phyloP scores from a whole-genome alignment of 2,113 vertebrate species.

The Garra rufa region DNA sequence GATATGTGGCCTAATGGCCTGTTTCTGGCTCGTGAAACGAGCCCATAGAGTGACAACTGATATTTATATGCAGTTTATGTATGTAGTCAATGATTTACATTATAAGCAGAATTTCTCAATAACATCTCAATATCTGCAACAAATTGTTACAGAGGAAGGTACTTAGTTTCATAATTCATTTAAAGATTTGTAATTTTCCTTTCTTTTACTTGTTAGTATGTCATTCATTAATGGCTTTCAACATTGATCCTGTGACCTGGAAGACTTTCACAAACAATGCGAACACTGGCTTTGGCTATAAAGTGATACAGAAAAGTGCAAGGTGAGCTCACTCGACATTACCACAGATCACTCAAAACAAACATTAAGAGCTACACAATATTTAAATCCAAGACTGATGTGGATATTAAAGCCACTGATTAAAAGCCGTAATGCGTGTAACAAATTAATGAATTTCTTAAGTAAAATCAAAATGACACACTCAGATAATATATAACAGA shows the following conservation, averaged over 20 bases:
- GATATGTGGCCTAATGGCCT: no score
- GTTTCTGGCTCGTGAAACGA: no score
- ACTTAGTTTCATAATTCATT: neutral
- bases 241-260: conserved; percentile 71
- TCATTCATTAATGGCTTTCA: conserved; percentile 59
- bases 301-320: conserved; percentile 68
- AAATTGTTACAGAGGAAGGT: neutral
- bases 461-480: neutral
- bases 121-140: no score
- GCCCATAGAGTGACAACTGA: neutral
- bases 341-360: neutral
- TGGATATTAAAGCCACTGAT: neutral
- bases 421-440: neutral
- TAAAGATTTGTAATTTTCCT: neutral
- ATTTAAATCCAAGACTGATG: neutral
- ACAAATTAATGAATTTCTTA: neutral
- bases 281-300: conserved; percentile 71
- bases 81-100: neutral
- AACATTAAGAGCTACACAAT: neutral
- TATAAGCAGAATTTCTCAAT: neutral
- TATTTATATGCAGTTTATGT: neutral
- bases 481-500: neutral
- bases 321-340: conserved; percentile 39
- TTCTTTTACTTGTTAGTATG: conserved; percentile 56
- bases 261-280: conserved; percentile 35